Conservation (phyloP, 1,140 invertebrate species). For the Zelostemma sp. region DNA sequence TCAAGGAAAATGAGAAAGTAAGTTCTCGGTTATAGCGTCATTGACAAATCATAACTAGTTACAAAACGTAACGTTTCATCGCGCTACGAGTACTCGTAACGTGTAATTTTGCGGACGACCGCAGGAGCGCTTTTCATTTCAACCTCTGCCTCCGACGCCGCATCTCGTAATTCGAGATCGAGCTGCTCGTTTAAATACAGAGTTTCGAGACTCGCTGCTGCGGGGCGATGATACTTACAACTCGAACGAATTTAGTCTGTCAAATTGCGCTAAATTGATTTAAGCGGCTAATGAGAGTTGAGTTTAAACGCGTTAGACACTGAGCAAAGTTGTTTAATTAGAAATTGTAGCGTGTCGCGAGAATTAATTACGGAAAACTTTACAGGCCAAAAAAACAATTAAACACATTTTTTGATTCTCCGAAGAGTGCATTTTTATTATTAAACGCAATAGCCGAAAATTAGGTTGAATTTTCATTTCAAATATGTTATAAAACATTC, state of each 20-base stretch:
- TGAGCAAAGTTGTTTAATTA: conserved; percentile 34
- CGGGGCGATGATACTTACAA: conserved; percentile 10
- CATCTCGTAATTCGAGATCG: conserved; percentile 46
- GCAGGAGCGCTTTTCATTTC: conserved; percentile 48
- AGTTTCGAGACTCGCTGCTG: background rate
- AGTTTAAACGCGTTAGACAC: conserved; percentile 40
- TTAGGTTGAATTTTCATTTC: background rate
- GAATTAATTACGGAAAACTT: conserved; percentile 13
- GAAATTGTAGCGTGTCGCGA: conserved; percentile 23
- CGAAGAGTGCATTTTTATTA: too few species aligned
- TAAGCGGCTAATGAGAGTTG: conserved; percentile 28
- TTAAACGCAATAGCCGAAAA: too few species aligned
- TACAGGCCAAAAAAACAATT: too few species aligned
- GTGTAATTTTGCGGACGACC: conserved; percentile 60
- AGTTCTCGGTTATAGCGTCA: conserved; percentile 25
- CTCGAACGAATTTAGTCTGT: conserved; percentile 22
- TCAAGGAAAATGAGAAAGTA: conserved; percentile 22
- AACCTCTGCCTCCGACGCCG: conserved; percentile 30
- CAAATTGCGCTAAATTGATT: conserved; percentile 46
- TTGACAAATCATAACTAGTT: conserved; percentile 48
- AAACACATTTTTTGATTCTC: too few species aligned
- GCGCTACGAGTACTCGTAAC: conserved; percentile 33
- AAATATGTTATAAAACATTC: conserved; percentile 9
- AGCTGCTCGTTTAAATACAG: conserved; percentile 21
- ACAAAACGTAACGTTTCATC: conserved; percentile 42